Conservation (phyloP, 2,888 invertebrate genomes). For the Mycalesis mineus region DNA sequence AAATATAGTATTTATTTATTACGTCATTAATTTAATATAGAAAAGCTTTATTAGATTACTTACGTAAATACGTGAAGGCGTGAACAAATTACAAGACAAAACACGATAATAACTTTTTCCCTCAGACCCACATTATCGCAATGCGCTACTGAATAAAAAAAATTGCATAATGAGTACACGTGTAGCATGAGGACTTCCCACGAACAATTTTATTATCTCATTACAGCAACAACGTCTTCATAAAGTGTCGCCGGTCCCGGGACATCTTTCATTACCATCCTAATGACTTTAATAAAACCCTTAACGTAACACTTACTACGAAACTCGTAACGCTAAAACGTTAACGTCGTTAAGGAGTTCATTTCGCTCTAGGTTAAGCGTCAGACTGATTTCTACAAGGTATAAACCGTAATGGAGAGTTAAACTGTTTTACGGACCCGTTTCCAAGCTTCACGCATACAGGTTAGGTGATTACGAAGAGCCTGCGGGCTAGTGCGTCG, state of each 20-base stretch:
- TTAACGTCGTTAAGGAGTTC: conserved; percentile 25
- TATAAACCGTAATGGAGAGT: conserved; percentile 35
- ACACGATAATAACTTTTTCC: conserved; percentile 8
- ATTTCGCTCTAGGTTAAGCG: conserved; percentile 32
- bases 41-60: no score
- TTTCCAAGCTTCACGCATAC: conserved; percentile 11
- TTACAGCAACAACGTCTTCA: conserved; percentile 70
- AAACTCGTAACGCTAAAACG: neutral
- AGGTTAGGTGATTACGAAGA: conserved; percentile 44
- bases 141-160: conserved; percentile 25
- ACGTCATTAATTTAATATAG: no score
- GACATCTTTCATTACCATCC: conserved; percentile 66
- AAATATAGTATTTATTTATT: no score
- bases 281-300: conserved; percentile 65
- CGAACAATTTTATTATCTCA: conserved; percentile 65
- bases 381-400: neutral
- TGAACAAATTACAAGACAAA: neutral
- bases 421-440: neutral
- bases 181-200: conserved; percentile 45
- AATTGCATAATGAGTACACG: conserved; percentile 30
- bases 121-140: conserved; percentile 17
- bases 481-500: conserved; percentile 45
- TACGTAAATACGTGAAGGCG: neutral
- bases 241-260: conserved; percentile 65
- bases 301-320: conserved; percentile 43